Evolutionary conservation across 1,140 invertebrate genomes (phyloP), one percentile per base, ranked within the genome.

Genomic region (Diuraphis noxia): DNA sequence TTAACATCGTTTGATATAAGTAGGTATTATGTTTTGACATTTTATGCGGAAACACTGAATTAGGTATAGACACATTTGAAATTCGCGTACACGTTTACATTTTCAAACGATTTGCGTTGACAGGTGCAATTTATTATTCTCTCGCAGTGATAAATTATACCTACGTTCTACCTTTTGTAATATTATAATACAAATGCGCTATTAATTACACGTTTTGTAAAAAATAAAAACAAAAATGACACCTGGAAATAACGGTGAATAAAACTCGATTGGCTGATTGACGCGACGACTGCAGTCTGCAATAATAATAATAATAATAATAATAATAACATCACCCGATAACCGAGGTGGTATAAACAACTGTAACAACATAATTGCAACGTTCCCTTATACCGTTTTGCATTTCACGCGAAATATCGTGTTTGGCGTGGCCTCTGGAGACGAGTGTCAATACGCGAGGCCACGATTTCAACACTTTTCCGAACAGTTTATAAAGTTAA

Each of bases 161-260:
- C 43, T 17, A 17, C 17, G 30, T n/a, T 63, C 5, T 17, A n/a
- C n/a, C 56, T 4, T n/a, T 63, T n/a, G 56, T n/a, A 63, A 63
- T n/a, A 63, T 5, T 30, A n/a, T 56, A n/a, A 17, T 63, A 63
- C 1, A 63, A 63, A 63, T 63, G n/a, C 56, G 56, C 30, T n/a
- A 63, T 63, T 63, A 63, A 63, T 63, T 63, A 17, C 30, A 63
- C 56, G 10, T 63, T 63, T 63, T 63, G 56, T 63, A 30, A 63
- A 63, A 63, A 56, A n/a, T n/a, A n/a, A n/a, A 56, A 63, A 63
- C n/a, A 63, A n/a, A 63, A 63, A 63, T n/a, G 56, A 63, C 56
- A 63, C 56, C 56, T 9, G 52, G 30, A 63, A 63, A 63, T 63
- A 63, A 63, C 56, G 56, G 56, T 63, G 56, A 63, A 63, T 63